A percentile compares a stretch with the other conserved stretches of the same genome.
Conservation (phyloP, 2,113 vertebrate species). For the Burhinus oedicnemus region DNA sequence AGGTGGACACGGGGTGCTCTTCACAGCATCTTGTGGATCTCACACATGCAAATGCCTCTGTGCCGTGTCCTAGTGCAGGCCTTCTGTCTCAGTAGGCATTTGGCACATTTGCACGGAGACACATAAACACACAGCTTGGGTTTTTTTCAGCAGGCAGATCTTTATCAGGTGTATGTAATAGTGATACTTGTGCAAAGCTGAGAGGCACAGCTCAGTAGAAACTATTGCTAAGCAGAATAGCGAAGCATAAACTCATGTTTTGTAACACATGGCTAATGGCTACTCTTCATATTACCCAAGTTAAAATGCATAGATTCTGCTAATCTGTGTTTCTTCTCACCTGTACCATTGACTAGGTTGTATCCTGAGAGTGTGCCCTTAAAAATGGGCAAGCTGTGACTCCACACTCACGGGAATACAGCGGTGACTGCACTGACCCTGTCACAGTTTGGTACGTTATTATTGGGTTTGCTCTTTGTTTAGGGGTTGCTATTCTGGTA, state of each 20-base stretch:
- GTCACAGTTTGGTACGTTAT: neutral
- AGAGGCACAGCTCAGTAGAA: neutral
- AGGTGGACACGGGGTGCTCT: neutral
- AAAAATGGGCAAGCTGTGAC: neutral
- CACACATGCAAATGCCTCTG: neutral
- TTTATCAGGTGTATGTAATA: neutral
- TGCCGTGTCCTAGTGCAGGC: neutral
- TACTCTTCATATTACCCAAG: neutral
- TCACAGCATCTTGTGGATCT: neutral
- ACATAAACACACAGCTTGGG: neutral
- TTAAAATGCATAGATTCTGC: neutral
- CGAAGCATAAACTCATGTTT: neutral
- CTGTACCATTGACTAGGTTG: neutral
- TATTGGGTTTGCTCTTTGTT: neutral
- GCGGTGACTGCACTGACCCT: neutral
- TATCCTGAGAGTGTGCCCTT: neutral
- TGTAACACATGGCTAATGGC: neutral
- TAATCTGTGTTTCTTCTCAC: neutral
- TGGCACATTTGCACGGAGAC: neutral
- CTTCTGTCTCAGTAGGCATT: neutral
- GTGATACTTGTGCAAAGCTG: neutral
- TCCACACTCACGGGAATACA: neutral
- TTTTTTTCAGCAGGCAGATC: neutral
- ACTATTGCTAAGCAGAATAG: neutral
- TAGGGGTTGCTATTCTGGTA: neutral